Percentiles rank a stretch among this genome's conserved stretches.
phyloP scores from a whole-genome alignment of 2,888 invertebrate species.

The Parnassius mnemosyne region DNA sequence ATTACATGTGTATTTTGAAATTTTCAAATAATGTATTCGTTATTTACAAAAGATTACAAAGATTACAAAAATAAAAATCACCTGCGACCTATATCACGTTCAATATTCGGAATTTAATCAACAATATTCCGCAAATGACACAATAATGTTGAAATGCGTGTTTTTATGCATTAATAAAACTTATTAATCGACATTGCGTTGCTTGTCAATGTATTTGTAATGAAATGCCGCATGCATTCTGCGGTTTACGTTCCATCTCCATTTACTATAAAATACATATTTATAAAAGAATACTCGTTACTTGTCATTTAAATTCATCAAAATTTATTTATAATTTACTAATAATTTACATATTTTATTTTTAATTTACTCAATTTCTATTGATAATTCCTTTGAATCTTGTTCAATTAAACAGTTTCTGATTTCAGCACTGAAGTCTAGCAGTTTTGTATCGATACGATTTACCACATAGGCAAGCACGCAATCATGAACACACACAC shows the following conservation, averaged over 20 bases:
- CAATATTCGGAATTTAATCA: conserved; percentile 40
- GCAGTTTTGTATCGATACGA: too few relatives aligned
- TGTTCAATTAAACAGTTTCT: too few relatives aligned
- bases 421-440: too few relatives aligned
- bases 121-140: conserved; percentile 33
- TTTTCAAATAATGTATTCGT: conserved; percentile 22
- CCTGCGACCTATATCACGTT: conserved; percentile 31
- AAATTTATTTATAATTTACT: too few relatives aligned
- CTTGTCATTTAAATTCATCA: neutral
- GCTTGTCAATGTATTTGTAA: conserved; percentile 62
- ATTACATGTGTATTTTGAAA: conserved; percentile 3
- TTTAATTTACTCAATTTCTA: too few relatives aligned
- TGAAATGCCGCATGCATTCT: conserved; percentile 46
- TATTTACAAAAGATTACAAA: conserved; percentile 18
- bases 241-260: conserved; percentile 34
- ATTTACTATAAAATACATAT: conserved; percentile 30
- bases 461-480: too few relatives aligned
- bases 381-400: too few relatives aligned
- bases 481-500: too few relatives aligned
- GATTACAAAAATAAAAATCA: conserved; percentile 20
- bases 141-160: conserved; percentile 41
- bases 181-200: conserved; percentile 57
- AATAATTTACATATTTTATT: too few relatives aligned
- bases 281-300: neutral
- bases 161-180: conserved; percentile 53